Conservation (phyloP, 2,888 invertebrate species). For the Notocelia uddmanniana region DNA sequence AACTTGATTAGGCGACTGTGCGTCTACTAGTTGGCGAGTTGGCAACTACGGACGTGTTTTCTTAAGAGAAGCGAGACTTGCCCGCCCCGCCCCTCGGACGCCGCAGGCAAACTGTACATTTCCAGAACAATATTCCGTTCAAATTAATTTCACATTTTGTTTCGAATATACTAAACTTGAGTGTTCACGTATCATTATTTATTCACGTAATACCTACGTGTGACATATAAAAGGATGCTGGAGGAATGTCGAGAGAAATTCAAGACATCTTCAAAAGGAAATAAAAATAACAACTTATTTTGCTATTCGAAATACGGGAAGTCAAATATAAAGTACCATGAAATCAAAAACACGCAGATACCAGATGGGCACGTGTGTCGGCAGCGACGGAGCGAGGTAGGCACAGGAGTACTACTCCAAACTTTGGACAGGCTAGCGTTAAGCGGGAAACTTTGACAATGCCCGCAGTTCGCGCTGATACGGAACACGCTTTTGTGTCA, state of each 20-base stretch:
- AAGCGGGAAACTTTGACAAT: conserved; percentile 45
- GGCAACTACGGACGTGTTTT: conserved; percentile 32
- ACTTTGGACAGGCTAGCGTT: conserved; percentile 38
- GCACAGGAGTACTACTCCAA: conserved; percentile 10
- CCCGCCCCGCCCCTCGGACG: conserved; percentile 28
- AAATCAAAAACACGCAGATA: conserved; percentile 30
- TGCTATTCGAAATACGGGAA: not conserved
- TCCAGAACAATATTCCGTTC: not conserved
- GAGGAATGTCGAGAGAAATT: not conserved
- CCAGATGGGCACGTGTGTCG: conserved; percentile 9
- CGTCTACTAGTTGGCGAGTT: conserved; percentile 33
- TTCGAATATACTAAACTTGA: not conserved
- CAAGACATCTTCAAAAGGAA: not conserved
- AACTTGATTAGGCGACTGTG: conserved; percentile 40
- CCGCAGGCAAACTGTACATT: not conserved
- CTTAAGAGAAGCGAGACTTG: conserved; percentile 25
- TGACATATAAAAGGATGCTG: no score
- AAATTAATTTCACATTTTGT: conserved; percentile 4
- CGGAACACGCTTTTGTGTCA: not conserved
- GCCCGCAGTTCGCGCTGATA: conserved; percentile 7
- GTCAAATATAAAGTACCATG: conserved; percentile 13
- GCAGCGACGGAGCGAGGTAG: conserved; percentile 6
- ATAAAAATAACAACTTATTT: not conserved
- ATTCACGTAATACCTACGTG: not conserved
- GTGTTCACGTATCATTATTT: not conserved